phyloP scores from a whole-genome alignment of 1,140 invertebrate species.

The Aporrectodea caliginosa region DNA sequence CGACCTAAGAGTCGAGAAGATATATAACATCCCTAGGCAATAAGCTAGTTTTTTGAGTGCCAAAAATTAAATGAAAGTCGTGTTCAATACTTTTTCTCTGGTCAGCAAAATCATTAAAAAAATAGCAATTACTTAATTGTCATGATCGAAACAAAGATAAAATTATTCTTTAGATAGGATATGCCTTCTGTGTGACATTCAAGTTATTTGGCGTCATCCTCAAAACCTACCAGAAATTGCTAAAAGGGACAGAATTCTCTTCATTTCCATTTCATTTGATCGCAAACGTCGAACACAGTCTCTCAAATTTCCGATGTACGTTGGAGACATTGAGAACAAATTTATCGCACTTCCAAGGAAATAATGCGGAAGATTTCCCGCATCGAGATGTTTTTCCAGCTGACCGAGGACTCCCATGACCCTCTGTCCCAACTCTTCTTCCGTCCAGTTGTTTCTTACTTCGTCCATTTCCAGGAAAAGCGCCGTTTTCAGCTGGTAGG shows the following conservation, averaged over 20 bases:
- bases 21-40: too few relatives aligned
- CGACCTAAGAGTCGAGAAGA: too few relatives aligned
- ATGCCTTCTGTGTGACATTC: too few relatives aligned
- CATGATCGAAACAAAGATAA: too few relatives aligned
- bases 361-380: not conserved
- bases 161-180: too few relatives aligned
- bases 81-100: too few relatives aligned
- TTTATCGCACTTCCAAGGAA: not conserved
- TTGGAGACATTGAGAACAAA: not conserved
- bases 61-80: too few relatives aligned
- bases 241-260: constrained; percentile 3
- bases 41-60: too few relatives aligned
- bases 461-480: constrained; percentile 11
- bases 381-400: not conserved
- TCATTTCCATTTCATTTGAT: not conserved
- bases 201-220: too few relatives aligned
- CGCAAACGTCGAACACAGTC: not conserved
- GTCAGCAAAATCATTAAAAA: too few relatives aligned
- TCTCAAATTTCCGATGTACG: constrained; percentile 1
- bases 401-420: constrained; percentile 1
- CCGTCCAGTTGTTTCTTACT: constrained; percentile 3
- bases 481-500: constrained; percentile 20
- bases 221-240: too few relatives aligned
- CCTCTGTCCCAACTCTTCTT: not conserved
- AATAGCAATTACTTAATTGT: too few relatives aligned